Evolutionary conservation across 2,888 invertebrate species (phyloP).

Genomic region (Leptothorax acervorum): DNA sequence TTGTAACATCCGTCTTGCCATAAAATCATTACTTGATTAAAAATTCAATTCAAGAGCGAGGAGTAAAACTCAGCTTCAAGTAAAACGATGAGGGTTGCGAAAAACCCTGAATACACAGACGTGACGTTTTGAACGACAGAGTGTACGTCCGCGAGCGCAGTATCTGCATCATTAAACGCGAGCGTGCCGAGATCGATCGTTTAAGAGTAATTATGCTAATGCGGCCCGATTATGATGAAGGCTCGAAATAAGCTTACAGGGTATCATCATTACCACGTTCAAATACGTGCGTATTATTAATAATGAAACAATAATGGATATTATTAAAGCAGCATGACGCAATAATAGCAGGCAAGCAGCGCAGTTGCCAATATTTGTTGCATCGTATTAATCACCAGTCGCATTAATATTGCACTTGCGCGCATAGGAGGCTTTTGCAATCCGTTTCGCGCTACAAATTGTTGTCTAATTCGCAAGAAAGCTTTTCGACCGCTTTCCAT

Average conservation of each 20-base stretch:
- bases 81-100: neutral
- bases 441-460: slow-evolving; percentile 13
- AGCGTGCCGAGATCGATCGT: slow-evolving; percentile 52
- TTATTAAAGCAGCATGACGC: slow-evolving; percentile 56
- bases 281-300: slow-evolving; percentile 58
- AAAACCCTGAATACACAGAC: neutral
- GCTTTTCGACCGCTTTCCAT: neutral
- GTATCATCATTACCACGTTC: slow-evolving; percentile 57
- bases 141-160: slow-evolving; percentile 8
- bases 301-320: slow-evolving; percentile 57
- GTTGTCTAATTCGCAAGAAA: slow-evolving; percentile 1
- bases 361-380: slow-evolving; percentile 52
- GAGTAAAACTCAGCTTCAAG: neutral
- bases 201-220: slow-evolving; percentile 58
- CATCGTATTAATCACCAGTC: slow-evolving; percentile 52
- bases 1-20: neutral
- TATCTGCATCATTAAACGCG: slow-evolving; percentile 49
- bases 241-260: slow-evolving; percentile 53
- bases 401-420: slow-evolving; percentile 39
- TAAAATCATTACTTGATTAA: neutral
- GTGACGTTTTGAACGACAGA: slow-evolving; percentile 13
- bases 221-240: slow-evolving; percentile 54
- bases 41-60: neutral
- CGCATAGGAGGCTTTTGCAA: slow-evolving; percentile 9
- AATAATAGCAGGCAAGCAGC: slow-evolving; percentile 49